Base-by-base conservation (phyloP, 2,113 vertebrate genomes). In the Oenanthe melanoleuca region DNA sequence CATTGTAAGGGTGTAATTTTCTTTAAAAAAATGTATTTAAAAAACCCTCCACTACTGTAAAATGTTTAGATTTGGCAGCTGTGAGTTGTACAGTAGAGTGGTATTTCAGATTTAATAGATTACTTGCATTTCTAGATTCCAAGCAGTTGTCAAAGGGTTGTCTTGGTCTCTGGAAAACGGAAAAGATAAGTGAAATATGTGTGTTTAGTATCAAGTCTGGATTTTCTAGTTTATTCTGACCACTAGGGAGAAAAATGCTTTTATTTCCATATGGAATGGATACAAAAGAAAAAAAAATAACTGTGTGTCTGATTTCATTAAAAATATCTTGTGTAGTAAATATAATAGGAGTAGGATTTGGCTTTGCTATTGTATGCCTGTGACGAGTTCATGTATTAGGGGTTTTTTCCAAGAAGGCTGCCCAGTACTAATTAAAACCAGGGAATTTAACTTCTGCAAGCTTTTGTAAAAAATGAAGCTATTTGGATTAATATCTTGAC, bases 81-180 rank as follows among this genome's bases (percentile, higher is more conserved):
- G 55, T 92, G 37, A 94, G 44, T 90, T 93, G 60, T 86, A 55
- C 24, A 91, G 50, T 53, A 91, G 59, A 72, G 47, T 91, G 73
- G n/a, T 72, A 86, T 94, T 97, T 96, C 77, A 86, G 81, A 77
- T 91, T 91, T 89, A 88, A 89, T 95, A 88, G 86, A 91, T 96
- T 95, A 79, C 65, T 93, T 89, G 14, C 8, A 70, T 91, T 97
- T 97, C 81, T 66, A 75, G 85, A 88, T 93, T 94, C 61, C 77
- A 86, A 47, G 73, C 18, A 2, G 80, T 93, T 96, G 93, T 96
- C 74, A 86, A 69, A 95, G 84, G 67, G 45, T 77, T 91, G 79
- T 69, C 70, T 89, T 94, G 79, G 94, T 93, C 78, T 91, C 83
- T 95, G 57, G 81, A 84, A 96, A 82, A 88, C 3, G 7, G 33